phyloP scores from a whole-genome alignment of 2,888 invertebrate species.

The Notocelia uddmanniana region DNA sequence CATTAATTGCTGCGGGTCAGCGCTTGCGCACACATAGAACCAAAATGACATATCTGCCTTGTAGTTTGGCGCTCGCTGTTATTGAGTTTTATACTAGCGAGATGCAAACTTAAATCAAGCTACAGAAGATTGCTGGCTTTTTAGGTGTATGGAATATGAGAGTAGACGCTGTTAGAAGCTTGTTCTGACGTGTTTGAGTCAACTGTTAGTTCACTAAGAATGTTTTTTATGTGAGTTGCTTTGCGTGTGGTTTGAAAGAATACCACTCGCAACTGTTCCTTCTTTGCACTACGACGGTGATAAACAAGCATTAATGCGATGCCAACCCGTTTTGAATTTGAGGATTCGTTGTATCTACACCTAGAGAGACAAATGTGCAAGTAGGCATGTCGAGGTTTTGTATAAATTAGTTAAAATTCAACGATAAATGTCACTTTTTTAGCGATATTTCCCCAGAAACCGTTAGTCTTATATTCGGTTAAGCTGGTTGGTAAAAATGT shows the following conservation, averaged over 20 bases:
- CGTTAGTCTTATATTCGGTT: too few relatives aligned
- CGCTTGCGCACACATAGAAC: conserved; percentile 4
- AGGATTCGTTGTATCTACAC: too few relatives aligned
- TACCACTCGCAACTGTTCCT: not conserved
- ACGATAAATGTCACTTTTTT: too few relatives aligned
- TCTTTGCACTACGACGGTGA: too few relatives aligned
- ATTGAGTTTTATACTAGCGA: not conserved
- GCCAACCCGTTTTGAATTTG: too few relatives aligned
- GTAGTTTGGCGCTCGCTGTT: not conserved
- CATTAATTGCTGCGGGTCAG: conserved; percentile 45
- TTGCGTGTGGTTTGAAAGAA: not conserved
- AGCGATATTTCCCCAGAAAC: too few relatives aligned
- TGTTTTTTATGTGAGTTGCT: not conserved
- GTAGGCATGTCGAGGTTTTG: too few relatives aligned
- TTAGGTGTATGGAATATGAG: not conserved
- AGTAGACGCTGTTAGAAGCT: not conserved
- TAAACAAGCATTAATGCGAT: too few relatives aligned
- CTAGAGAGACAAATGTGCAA: too few relatives aligned
- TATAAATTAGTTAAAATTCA: too few relatives aligned
- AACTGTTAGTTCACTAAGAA: conserved; percentile 4
- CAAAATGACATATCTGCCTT: not conserved
- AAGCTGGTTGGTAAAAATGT: too few relatives aligned
- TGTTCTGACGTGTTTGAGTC: conserved; percentile 15
- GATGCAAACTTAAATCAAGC: too few relatives aligned
- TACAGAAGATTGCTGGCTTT: not conserved